These are phyloP conservation scores for Astreopora myriophthalma DNA, from an alignment of 64 coral and sea anemone genomes.

Conservation along the genomic window DNA sequence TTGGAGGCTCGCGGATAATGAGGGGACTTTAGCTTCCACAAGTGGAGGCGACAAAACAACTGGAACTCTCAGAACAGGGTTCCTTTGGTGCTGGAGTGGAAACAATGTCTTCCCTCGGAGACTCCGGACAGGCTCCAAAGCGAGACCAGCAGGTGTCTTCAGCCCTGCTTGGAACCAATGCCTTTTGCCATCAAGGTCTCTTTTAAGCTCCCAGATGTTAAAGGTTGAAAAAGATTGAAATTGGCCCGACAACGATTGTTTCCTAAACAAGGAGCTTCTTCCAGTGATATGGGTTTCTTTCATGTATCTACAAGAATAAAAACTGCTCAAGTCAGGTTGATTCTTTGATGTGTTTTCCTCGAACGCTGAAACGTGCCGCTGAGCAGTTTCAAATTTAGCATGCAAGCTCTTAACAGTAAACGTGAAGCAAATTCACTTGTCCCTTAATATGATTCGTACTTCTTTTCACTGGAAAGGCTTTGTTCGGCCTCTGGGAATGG, in stretches of 20 bases:
- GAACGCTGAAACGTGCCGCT: not conserved
- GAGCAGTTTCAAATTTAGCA: no score
- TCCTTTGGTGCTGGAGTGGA: not conserved
- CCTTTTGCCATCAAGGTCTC: constrained; percentile 20
- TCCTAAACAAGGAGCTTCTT: not conserved
- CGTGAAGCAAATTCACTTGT: no score
- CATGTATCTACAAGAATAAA: not conserved
- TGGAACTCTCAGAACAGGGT: constrained; percentile 42
- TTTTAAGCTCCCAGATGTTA: constrained; percentile 18
- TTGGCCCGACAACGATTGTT: not conserved
- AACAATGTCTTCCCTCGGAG: not conserved
- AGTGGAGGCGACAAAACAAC: constrained; percentile 24
- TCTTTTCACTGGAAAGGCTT: no score
- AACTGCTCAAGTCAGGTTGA: not conserved
- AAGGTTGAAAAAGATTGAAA: not conserved
- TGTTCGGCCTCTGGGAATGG: no score
- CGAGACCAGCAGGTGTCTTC: constrained; percentile 26
- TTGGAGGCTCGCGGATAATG: not conserved
- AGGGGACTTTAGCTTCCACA: not conserved
- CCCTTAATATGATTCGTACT: no score
- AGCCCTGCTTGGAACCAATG: constrained; percentile 33
- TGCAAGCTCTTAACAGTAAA: no score
- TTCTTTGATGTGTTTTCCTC: not conserved
- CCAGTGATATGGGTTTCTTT: not conserved
- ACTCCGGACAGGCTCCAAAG: constrained; percentile 23